Base-by-base conservation (phyloP, 2,888 invertebrate genomes). In the Chaitophorus viminalis region DNA sequence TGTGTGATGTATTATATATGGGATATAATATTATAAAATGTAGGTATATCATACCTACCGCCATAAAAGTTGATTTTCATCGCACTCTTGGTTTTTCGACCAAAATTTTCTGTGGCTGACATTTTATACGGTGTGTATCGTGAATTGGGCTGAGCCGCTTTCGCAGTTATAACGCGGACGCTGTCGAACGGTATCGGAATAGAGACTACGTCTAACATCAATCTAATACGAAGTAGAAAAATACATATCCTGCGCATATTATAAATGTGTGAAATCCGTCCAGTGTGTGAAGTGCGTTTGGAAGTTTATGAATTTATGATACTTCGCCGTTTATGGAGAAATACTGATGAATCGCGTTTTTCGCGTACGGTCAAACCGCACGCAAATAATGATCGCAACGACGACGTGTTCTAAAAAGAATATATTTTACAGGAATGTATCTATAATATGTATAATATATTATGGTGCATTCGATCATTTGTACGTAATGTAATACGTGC, bases 61-160 rank as follows among this genome's bases (percentile, higher is more conserved):
- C 25, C 52, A 31, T 31, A 36, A 60, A 79, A 65, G 36, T 79
- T 33, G 36, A 36, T 39, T 79, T 79, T 65, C 36, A 65, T 79
- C 25, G 36, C 14, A 36, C 70, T 29, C 17, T 31, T 14, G 36
- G 36, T 25, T 9, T 25, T 74, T 36, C 18, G 33, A 33, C 21
- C n/a, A 8, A 70, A 29, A 33, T 33, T 31, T 4, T 6, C 33
- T 29, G 65, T 25, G 60, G 9, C n/a, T 29, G n/a, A 65, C 8
- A 9, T 29, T 65, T 65, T 65, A n/a, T 65, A 36, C 6, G 46
- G 14, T 60, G 60, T 21, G 18, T 21, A 21, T 6, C 3, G 60
- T 9, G 60, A 21, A 60, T 21, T 60, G 21, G 60, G 25, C 25
- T 60, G 21, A 25, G 25, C 25, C 60, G 60, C 21, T 18, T 21